Base-by-base conservation (phyloP, 2,113 vertebrate genomes). In the Phyllostomus hastatus region DNA sequence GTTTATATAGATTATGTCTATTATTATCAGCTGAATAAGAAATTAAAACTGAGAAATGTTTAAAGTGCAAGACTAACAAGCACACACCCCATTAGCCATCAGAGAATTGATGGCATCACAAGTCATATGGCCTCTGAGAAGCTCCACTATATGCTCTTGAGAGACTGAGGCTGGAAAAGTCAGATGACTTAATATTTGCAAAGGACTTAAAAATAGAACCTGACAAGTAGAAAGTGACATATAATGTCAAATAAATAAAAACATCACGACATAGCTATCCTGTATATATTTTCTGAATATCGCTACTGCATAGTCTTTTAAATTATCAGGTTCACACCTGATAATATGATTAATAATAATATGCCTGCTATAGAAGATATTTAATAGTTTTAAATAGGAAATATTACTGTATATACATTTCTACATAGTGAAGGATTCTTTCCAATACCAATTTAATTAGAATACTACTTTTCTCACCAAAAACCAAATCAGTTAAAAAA, bases 401-500 rank as follows among this genome's bases (percentile, higher is more conserved):
- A 16, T 52, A 70, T 79, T 86, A 95, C 2, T 83, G 50, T 59
- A 78, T 64, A 22, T 75, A 75, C 80, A 69, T 89, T 94, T 91
- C 57, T 89, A 6, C 16, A 83, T 80, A 90, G 88, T 54, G 16
- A 89, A 72, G 59, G 22, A 52, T 66, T 92, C 67, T 86, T 75
- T 76, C 28, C 69, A 90, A 78, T 15, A 80, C 67, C 46, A 88
- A 41, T 96, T 92, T 90, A 92, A 89, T 95, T 61, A 93, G 75
- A 48, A 90, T 96, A 57, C 75, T 92, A 94, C 43, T 88, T 97
- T 95, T 83, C 80, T 96, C 66, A 90, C 52, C 8, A 43, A 95
- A 94, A 91, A 86, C 33, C 31, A 91, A 95, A 92, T 88, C 64
- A 76, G 50, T 75, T 90, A 82, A 92, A 96, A 96, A 92, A 82